Base-by-base conservation (phyloP, 2,888 invertebrate species). In the Xanthia togata region DNA sequence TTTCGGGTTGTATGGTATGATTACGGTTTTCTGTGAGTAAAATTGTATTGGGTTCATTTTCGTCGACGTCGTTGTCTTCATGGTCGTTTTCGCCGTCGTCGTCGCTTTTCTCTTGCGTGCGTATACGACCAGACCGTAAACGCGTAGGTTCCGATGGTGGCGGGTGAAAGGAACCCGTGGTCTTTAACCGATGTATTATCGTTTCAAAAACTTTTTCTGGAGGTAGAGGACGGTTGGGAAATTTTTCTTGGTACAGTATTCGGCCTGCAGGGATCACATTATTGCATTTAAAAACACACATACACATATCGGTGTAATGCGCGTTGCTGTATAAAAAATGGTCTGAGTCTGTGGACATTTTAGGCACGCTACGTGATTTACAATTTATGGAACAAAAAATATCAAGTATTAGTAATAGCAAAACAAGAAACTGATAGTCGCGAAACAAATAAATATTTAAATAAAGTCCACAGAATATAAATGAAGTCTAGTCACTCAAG, bases 221-320 rank as follows among this genome's bases (percentile, higher is more conserved):
- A 38, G 76, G 76, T 47, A 76, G 20, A 47, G 76, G 76, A 12
- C 76, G 78, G 38, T 69, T 63, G 14, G 77, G 77, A 57, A 9
- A 78, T 35, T 0, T 53, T 63, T 64, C 57, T 47, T 64, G 55
- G 64, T 76, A 76, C 23, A 23, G 55, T 47, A 38, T 31, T 76
- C 76, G 63, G 14, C 76, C 76, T 57, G 76, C 76, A 38, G 55
- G 12, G 17, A 76, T 55, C 5, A 35, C 63, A 12, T 64, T 5
- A 0, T 76, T 63, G 63, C 63, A n/a, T 63, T 63, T 12, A 38
- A 14, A 62, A 38, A 76, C 57, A 47, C 75, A 76, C 47, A 20
- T 57, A 47, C 50, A 47, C 76, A 76, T 76, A 76, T 76, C 76
- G 1, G 0, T 2, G 17, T 57, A 76, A 14, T 76, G 63, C 23